Evolutionary conservation across 2,113 vertebrate genomes (phyloP).

Genomic region (Pangasianodon hypophthalmus): DNA sequence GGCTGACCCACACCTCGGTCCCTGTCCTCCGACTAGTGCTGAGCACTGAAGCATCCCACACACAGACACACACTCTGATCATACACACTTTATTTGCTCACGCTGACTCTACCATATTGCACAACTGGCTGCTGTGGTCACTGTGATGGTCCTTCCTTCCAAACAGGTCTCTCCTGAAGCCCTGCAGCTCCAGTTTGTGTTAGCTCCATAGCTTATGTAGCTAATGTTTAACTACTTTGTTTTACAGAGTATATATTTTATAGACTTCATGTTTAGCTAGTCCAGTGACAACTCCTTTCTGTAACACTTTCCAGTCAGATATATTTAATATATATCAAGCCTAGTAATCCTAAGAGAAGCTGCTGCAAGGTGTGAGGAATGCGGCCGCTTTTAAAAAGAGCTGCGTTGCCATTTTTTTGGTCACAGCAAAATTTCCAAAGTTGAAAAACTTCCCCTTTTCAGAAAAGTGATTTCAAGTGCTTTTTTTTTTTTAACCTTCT

Average conservation of each 20-base stretch:
- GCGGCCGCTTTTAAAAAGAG: not conserved
- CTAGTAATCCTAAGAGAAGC: not conserved
- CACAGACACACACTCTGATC: not conserved
- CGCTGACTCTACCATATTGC: not conserved
- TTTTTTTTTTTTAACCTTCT: not conserved
- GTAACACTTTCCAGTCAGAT: not conserved
- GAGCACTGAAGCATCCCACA: conserved; percentile 21
- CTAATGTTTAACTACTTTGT: not conserved
- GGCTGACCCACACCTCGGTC: conserved; percentile 3
- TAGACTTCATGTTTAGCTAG: not conserved
- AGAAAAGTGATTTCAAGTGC: not conserved
- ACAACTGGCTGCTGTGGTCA: not conserved
- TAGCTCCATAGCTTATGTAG: not conserved
- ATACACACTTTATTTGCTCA: not conserved
- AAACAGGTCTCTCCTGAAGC: not conserved
- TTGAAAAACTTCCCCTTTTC: not conserved
- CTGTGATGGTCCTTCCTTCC: not conserved
- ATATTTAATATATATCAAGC: not conserved
- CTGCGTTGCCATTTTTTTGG: not conserved
- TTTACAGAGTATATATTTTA: conserved; percentile 1
- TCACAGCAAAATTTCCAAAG: not conserved
- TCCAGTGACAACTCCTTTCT: not conserved
- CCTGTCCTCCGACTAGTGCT: conserved; percentile 3
- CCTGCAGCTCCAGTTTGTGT: not conserved
- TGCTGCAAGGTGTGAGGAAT: not conserved